Evolutionary conservation across 53 echinoderm and acorn worm species (phyloP).

Genomic region (Zoroaster sp.): DNA sequence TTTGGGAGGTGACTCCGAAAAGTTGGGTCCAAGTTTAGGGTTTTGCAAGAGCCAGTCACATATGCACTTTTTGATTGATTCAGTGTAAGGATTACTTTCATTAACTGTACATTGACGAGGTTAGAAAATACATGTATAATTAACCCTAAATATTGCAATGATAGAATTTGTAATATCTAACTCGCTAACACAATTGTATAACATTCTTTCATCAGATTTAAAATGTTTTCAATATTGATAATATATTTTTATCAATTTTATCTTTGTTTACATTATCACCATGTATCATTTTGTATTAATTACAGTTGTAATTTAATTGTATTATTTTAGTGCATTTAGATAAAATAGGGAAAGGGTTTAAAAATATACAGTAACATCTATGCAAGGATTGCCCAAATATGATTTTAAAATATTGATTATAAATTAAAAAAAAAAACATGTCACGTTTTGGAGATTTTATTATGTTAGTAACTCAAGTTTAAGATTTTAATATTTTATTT

Average conservation of each 20-base stretch:
- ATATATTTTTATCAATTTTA: constrained; percentile 25
- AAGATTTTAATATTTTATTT: neutral
- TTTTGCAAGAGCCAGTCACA: too few species aligned
- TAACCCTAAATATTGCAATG: neutral
- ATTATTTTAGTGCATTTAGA: neutral
- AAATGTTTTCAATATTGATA: neutral
- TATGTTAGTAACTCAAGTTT: neutral
- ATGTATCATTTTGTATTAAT: neutral
- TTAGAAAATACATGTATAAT: neutral
- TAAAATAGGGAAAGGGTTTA: too few species aligned
- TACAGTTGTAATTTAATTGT: neutral
- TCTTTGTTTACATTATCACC: neutral
- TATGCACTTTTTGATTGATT: neutral
- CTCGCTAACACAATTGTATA: neutral
- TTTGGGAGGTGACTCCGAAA: too few species aligned
- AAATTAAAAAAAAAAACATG: too few species aligned
- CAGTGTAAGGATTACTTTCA: neutral
- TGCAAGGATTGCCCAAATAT: neutral
- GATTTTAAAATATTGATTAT: neutral
- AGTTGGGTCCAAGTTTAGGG: too few species aligned
- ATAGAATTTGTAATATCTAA: neutral
- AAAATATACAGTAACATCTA: neutral
- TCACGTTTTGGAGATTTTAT: too few species aligned
- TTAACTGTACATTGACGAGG: neutral
- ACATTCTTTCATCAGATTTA: constrained; percentile 35